phyloP scores from a whole-genome alignment of 2,888 invertebrate genomes.

The Euclidia mi region DNA sequence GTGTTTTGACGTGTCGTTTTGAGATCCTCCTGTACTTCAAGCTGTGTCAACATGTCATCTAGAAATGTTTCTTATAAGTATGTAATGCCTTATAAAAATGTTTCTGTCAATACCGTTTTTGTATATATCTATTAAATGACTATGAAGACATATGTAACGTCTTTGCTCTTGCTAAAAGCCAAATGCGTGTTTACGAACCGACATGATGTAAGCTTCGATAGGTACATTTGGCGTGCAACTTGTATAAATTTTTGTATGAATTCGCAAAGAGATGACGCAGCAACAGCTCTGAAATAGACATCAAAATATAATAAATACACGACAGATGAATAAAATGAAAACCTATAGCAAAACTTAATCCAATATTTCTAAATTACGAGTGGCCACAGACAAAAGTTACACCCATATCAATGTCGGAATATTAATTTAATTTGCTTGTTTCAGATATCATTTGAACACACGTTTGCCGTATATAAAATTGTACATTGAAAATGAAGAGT shows the following conservation, averaged over 20 bases:
- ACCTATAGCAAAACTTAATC: no score
- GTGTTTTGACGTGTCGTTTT: not conserved
- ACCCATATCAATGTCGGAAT: not conserved
- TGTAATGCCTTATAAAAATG: no score
- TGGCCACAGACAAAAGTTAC: no score
- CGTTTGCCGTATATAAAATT: conserved; percentile 96
- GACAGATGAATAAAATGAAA: no score
- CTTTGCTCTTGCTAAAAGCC: no score
- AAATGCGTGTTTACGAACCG: not conserved
- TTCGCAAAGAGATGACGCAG: no score
- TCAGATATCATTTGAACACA: conserved; percentile 96
- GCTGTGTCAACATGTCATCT: conserved; percentile 2
- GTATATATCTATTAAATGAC: no score
- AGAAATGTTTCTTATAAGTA: no score
- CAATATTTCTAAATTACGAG: no score
- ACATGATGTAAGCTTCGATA: not conserved
- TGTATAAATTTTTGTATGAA: not conserved
- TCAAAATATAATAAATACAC: no score
- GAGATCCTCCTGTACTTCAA: not conserved
- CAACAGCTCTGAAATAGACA: no score
- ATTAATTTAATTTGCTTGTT: conserved; percentile 16
- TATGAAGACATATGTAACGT: no score
- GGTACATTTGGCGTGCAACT: not conserved
- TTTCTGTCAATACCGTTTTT: not conserved
- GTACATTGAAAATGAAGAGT: conserved; percentile 97